Percentiles rank a stretch among this genome's conserved stretches.
Evolutionary conservation across 2,888 invertebrate species (phyloP).

Genomic region (Callosobruchus maculatus): DNA sequence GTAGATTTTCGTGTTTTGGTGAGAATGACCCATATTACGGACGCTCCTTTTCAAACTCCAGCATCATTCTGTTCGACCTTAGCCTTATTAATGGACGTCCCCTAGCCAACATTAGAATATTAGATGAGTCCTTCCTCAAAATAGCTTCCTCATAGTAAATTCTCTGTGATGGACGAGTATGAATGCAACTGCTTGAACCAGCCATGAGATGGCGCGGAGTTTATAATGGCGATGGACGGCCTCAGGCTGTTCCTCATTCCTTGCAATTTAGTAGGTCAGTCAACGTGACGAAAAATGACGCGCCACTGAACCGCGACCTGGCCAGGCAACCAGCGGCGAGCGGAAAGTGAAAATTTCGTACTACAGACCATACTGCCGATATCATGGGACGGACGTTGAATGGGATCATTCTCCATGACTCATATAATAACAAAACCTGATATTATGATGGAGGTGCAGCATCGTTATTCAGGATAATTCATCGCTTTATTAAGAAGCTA

Average conservation of each 20-base stretch:
- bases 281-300: neutral
- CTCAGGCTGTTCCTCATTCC: conserved; percentile 6
- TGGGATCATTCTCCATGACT: neutral
- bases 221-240: neutral
- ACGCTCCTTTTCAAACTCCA: no score
- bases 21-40: no score
- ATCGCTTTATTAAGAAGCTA: no score
- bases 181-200: neutral
- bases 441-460: no score
- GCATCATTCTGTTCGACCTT: no score
- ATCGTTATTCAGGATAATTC: no score
- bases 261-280: conserved; percentile 10
- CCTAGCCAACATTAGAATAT: no score
- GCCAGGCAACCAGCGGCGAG: neutral
- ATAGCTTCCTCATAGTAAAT: neutral
- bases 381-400: neutral
- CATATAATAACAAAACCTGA: no score
- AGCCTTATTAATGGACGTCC: no score
- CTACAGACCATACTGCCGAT: neutral
- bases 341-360: neutral
- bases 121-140: neutral
- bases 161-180: neutral
- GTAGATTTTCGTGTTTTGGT: no score
- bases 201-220: neutral
- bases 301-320: neutral